A percentile compares a stretch with the other conserved stretches of the same genome.
Evolutionary conservation across 30 jellyfish, hydroid and myxozoan species (phyloP).

Genomic region (Turritopsis dohrnii): DNA sequence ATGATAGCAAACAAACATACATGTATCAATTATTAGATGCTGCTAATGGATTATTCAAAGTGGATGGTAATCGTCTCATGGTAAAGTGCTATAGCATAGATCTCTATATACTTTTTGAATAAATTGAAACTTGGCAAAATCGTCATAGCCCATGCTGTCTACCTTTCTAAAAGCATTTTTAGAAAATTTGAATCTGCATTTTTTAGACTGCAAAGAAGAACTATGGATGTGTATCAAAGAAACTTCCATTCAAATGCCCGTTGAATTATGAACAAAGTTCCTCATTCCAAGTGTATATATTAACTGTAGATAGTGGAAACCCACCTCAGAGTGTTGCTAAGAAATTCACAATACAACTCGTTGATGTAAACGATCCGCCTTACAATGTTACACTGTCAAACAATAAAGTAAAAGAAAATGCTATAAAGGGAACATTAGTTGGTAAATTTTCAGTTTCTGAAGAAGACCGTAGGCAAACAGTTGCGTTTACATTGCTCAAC

Average conservation of each 20-base stretch:
- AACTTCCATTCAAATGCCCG: conserved; percentile 26
- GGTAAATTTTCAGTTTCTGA: conserved; percentile 63
- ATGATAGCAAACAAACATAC: conserved; percentile 48
- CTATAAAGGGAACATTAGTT: conserved; percentile 38
- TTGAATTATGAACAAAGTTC: conserved; percentile 50
- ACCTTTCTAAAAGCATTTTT: too few relatives aligned
- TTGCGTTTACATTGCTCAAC: conserved; percentile 38
- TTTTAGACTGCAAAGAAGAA: conserved; percentile 28
- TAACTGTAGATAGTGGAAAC: conserved; percentile 60
- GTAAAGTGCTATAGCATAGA: not conserved
- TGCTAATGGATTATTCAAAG: conserved; percentile 57
- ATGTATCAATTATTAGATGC: conserved; percentile 41
- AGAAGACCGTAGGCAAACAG: conserved; percentile 44
- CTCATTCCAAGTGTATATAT: conserved; percentile 22
- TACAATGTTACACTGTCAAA: conserved; percentile 36
- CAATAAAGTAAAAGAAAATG: conserved; percentile 52
- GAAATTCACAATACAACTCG: conserved; percentile 31
- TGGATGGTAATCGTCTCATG: conserved; percentile 25
- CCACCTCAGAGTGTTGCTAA: conserved; percentile 46
- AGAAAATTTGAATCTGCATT: not conserved
- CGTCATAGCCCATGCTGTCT: too few relatives aligned
- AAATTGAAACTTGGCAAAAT: too few relatives aligned
- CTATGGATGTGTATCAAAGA: conserved; percentile 1
- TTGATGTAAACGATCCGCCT: conserved; percentile 76
- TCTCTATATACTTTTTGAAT: not conserved